Percentiles rank a stretch among this genome's conserved stretches.
phyloP scores from a whole-genome alignment of 2,113 vertebrate species.

The Ammodramus savannarum region DNA sequence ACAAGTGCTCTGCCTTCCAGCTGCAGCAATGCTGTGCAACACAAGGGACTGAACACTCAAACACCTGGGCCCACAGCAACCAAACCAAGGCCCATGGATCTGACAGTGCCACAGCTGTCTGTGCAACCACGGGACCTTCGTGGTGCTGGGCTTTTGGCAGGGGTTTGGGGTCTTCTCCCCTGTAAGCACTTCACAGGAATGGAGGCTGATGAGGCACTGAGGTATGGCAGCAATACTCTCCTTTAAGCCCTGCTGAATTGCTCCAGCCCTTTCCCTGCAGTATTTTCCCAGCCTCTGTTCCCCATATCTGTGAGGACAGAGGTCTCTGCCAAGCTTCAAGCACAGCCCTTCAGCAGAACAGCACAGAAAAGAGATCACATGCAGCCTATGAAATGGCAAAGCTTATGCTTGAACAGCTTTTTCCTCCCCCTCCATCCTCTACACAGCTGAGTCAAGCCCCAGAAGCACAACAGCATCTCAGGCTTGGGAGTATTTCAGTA shows the following conservation, averaged over 20 bases:
- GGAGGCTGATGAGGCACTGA: background rate
- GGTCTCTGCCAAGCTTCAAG: background rate
- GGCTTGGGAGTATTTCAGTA: background rate
- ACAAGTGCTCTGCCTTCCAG: rapidly evolving
- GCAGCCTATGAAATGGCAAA: background rate
- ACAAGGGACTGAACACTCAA: background rate
- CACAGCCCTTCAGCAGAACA: background rate
- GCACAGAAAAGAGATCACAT: background rate
- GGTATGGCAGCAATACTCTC: background rate
- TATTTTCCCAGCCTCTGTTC: background rate
- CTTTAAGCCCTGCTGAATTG: background rate
- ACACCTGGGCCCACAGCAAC: background rate
- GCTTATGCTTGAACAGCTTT: background rate
- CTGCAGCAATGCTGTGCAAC: background rate
- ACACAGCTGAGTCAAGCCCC: background rate
- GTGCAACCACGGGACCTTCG: rapidly evolving
- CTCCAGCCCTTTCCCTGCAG: background rate
- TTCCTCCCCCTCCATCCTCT: background rate
- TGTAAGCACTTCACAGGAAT: rapidly evolving
- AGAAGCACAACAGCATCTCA: background rate
- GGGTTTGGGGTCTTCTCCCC: rapidly evolving
- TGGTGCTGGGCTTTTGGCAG: background rate
- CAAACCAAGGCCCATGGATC: background rate
- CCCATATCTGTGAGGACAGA: background rate
- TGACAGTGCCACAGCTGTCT: background rate